Base-by-base conservation (phyloP, 53 echinoderm and acorn worm species). In the Crossaster papposus region DNA sequence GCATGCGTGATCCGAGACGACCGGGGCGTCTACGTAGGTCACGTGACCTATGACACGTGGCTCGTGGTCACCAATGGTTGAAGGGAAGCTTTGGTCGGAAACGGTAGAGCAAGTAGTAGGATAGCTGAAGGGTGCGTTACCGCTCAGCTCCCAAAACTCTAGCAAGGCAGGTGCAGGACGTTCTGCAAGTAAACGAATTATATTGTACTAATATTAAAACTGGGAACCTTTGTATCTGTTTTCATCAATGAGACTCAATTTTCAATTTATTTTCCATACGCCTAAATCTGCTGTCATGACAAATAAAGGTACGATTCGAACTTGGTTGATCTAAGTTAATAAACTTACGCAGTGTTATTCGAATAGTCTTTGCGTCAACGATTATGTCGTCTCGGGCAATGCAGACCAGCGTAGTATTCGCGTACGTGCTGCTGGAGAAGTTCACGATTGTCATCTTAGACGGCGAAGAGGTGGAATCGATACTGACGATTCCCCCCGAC, bases 141-240 rank as follows among this genome's bases (percentile, higher is more conserved):
- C 85, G 38, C 85, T 85, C 12, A 85, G 54, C 55, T 85, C 73
- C 85, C 85, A 85, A 33, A 85, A 85, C 18, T 52, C 85, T 3
- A 85, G 24, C 34, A 85, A 38, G 33, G 29, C 55, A 22, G 80
- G 80, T 31, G 14, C 10, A 30, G 62, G 78, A 23, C 11, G n/a
- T 6, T 78, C 78, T 78, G 52, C 1, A 74, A 34, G 31, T 64
- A 64, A 64, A 22, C 4, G 20, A 64, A 3, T n/a, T n/a, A n/a
- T n/a, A n/a, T n/a, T n/a, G n/a, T n/a, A n/a, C n/a, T n/a, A 64
- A 18, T 3, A 14, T 13, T 14, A 64, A 22, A 15, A 3, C 18
- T 64, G 64, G 20, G 23, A 22, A 3, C 23, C 18, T 64, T 14
- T 13, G 3, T 18, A 64, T 13, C 23, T 18, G 11, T 9, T n/a